These are phyloP conservation scores for Folsomia manolachei DNA, from an alignment of 2,888 invertebrate genomes.

Conservation along the genomic window DNA sequence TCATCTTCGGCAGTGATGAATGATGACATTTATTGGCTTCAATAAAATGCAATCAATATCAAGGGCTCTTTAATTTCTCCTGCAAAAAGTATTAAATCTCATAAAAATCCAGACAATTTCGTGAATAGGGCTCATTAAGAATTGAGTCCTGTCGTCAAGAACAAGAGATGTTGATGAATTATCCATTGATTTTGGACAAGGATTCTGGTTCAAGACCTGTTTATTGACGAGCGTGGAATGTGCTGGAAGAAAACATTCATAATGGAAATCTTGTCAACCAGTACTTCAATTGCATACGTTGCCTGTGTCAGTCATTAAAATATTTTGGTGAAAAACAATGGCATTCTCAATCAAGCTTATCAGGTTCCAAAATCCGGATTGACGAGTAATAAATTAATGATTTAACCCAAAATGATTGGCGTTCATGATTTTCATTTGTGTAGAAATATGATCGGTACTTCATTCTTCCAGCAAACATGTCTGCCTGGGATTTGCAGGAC, in stretches of 20 bases:
- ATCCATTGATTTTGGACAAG: neutral
- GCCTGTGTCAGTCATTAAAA: no score
- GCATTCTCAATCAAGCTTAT: no score
- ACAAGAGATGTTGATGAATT: neutral
- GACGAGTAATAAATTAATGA: neutral
- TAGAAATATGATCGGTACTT: neutral
- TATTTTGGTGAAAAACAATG: no score
- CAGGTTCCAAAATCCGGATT: neutral
- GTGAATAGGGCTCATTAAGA: neutral
- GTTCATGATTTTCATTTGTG: neutral
- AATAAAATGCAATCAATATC: neutral
- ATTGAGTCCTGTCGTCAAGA: neutral
- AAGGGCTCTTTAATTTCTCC: neutral
- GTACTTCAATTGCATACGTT: no score
- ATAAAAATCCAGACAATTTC: neutral
- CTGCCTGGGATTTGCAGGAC: neutral
- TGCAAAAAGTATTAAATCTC: neutral
- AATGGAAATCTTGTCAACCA: no score
- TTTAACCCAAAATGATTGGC: neutral
- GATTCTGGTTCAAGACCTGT: neutral
- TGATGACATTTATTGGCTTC: neutral
- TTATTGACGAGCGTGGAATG: neutral
- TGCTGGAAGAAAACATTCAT: neutral
- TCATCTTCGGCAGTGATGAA: neutral
- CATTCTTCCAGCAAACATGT: neutral